A percentile compares a stretch with the other conserved stretches of the same genome.
phyloP scores from a whole-genome alignment of 35 echinoderm and acorn worm species.

The Diadema setosum region DNA sequence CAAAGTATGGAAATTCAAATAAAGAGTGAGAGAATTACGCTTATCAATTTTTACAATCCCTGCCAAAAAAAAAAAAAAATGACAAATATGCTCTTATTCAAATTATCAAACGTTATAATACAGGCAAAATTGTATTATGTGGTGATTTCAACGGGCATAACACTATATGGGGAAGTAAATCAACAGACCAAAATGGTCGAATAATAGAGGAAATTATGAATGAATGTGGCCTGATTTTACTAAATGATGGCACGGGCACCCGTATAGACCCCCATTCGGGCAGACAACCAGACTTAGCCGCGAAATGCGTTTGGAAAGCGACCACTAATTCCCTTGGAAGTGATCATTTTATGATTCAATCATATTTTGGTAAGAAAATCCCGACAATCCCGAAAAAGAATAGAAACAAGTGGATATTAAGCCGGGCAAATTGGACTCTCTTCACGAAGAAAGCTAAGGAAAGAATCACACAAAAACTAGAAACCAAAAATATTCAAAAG shows the following conservation, averaged over 20 bases:
- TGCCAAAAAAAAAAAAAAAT: too few relatives aligned
- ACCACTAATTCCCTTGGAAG: not conserved
- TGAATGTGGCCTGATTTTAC: not conserved
- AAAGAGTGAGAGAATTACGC: not conserved
- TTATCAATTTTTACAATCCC: conserved; percentile 12
- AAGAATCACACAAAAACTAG: not conserved
- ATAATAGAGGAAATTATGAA: not conserved
- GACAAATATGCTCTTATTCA: not conserved
- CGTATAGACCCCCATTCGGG: not conserved
- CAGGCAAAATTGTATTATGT: not conserved
- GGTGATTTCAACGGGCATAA: conserved; percentile 3
- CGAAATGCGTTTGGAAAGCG: not conserved
- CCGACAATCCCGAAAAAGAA: not conserved
- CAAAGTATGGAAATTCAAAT: not conserved
- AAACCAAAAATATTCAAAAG: not conserved
- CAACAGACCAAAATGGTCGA: not conserved
- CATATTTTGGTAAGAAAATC: not conserved
- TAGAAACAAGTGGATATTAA: not conserved
- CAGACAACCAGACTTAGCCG: not conserved
- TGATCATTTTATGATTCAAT: not conserved
- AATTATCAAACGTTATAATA: not conserved
- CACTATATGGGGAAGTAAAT: not conserved
- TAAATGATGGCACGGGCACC: not conserved
- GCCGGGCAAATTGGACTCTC: not conserved
- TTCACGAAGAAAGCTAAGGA: not conserved